phyloP scores from a whole-genome alignment of 2,888 invertebrate species.

The Macroteleia sp. region DNA sequence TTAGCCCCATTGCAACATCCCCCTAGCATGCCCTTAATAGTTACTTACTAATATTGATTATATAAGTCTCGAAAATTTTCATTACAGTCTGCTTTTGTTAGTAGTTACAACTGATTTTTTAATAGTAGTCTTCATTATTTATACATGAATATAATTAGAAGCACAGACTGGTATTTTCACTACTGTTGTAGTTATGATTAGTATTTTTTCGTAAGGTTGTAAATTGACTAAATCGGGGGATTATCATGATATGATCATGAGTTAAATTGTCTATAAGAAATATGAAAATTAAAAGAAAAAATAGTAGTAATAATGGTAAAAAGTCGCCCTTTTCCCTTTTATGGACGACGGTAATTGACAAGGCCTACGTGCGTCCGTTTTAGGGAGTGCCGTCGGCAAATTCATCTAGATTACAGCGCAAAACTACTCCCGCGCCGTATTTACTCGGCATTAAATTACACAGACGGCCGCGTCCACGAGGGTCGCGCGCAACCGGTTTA shows the following conservation, averaged over 20 bases:
- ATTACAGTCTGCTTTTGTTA: no score
- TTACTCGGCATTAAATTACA: conserved; percentile 82
- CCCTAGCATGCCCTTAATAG: no score
- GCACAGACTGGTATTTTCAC: no score
- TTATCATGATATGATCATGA: background rate
- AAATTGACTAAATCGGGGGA: no score
- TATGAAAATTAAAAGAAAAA: conserved; percentile 20
- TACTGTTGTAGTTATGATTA: no score
- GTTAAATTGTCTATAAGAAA: conserved; percentile 5
- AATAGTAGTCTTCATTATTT: no score
- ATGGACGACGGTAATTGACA: conserved; percentile 65
- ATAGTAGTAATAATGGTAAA: conserved; percentile 5
- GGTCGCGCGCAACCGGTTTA: conserved; percentile 76
- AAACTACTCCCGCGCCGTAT: conserved; percentile 78
- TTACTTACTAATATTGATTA: no score
- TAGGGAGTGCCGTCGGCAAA: conserved; percentile 75
- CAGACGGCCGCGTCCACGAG: conserved; percentile 74
- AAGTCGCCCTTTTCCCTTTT: conserved; percentile 44
- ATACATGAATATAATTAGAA: no score
- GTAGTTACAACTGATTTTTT: no score
- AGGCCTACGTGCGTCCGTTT: conserved; percentile 53
- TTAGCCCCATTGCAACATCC: no score
- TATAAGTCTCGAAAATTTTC: no score
- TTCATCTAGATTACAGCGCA: conserved; percentile 78
- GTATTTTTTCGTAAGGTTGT: no score